Evolutionary conservation across 1,140 invertebrate genomes (phyloP), one percentile per base, ranked within the genome.

Genomic region (Ceratitis capitata): DNA sequence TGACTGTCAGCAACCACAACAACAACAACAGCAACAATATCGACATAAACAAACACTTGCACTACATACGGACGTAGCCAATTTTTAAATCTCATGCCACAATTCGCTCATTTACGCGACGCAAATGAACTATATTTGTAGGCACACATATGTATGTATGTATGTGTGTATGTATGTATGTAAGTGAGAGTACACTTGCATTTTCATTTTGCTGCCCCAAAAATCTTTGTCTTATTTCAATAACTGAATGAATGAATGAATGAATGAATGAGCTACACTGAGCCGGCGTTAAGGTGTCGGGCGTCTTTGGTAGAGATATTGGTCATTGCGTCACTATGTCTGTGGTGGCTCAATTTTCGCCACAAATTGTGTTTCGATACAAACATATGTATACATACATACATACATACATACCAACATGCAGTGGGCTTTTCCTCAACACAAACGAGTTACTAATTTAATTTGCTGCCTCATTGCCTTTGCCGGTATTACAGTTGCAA

Each of bases 101-200:
- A 58, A 47, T 69, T 64, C n/a, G n/a, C 84, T 58, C 84, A 82
- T 85, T 85, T 42, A 32, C 51, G 32, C 47, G 23, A 47, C 39
- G 29, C 35, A 51, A 35, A 26, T 56, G 35, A 19, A 35, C n/a
- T n/a, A 56, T n/a, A n/a, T n/a, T n/a, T n/a, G n/a, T n/a, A n/a
- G n/a, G n/a, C n/a, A n/a, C n/a, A 56, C n/a, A 23, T 56, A 85
- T 74, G n/a, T n/a, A n/a, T n/a, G n/a, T n/a, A n/a, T n/a, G n/a
- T n/a, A n/a, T n/a, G n/a, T n/a, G n/a, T n/a, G n/a, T n/a, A n/a
- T n/a, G n/a, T n/a, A n/a, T n/a, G n/a, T n/a, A n/a, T n/a, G n/a
- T 42, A 56, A 85, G 45, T 82, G 35, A 84, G 53, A 78, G 69
- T 45, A 78, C 23, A 7, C 14, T 45, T 26, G 3, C 39, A n/a